Conservation (phyloP, 2,113 vertebrate species). For the Albula glossodonta region DNA sequence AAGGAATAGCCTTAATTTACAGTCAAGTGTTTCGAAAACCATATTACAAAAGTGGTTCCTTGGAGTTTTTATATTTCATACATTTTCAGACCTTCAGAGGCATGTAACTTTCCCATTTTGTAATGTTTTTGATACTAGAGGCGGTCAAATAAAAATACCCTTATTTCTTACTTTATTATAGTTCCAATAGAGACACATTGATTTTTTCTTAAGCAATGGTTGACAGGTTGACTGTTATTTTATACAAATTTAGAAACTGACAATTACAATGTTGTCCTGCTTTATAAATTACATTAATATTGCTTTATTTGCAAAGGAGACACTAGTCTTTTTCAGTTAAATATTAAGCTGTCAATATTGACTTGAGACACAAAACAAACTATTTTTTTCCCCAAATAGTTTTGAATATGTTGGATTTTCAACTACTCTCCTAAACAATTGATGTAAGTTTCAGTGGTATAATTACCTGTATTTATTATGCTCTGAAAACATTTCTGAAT, state of each 20-base stretch:
- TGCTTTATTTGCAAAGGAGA: conserved; percentile 56
- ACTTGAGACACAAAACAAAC: conserved; percentile 26
- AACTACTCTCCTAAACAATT: background rate
- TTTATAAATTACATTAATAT: background rate
- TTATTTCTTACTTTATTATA: background rate
- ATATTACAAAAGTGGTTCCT: background rate
- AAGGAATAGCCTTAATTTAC: background rate
- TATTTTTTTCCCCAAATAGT: background rate
- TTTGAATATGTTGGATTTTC: background rate
- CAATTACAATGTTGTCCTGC: background rate
- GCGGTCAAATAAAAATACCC: background rate
- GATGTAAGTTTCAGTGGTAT: too few relatives aligned
- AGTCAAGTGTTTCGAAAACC: background rate
- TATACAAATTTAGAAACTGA: background rate
- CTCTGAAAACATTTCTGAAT: background rate
- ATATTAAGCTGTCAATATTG: conserved; percentile 59
- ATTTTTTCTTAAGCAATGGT: too few relatives aligned
- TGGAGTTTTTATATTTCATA: background rate
- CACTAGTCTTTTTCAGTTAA: conserved; percentile 54
- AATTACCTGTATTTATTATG: background rate
- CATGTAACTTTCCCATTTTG: background rate
- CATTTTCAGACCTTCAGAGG: background rate
- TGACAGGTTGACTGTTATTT: too few relatives aligned
- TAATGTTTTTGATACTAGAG: too few relatives aligned
- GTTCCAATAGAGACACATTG: too few relatives aligned